Evolutionary conservation across 2,797 vertebrate genomes (phyloP), one percentile per base, ranked within the genome.

Genomic region (Chrosomus eos): DNA sequence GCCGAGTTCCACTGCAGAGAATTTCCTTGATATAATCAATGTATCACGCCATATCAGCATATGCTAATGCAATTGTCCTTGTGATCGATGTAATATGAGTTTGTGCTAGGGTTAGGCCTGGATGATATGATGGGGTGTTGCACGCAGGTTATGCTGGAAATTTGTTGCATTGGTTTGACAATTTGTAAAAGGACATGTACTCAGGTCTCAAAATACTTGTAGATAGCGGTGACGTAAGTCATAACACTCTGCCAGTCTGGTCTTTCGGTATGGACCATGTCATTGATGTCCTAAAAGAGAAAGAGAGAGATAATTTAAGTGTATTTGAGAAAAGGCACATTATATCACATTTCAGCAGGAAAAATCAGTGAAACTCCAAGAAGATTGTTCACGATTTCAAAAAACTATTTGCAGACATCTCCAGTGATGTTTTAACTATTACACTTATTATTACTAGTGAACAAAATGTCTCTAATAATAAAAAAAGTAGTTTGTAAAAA

Each of bases 201-300:
- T 99, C 97, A 99, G 92, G 97, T 99, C 94, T 99, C 98, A 90
- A 99, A 99, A 95, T 99, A 99, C 90, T 99, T 98, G 96, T 99
- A 99, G 93, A 99, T 97, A 10, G 98, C 96, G 0, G 97, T 99
- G 91, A 99, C 97, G 0, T 99, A 99, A n/a, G 96, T 95, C 97
- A 99, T 99, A 91, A 99, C 97, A 14, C 94, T 98, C 84, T 99
- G 98, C 98, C 98, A 99, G 91, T 99, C 98, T 0, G 98, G 98
- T 60, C 98, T 93, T 92, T 99, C 98, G 0, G 96, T 98, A 90
- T 97, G 96, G 87, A 96, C 97, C 98, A 99, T 99, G 87, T 99
- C 98, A 70, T 96, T 97, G 87, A 99, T 96, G 92, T 99, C 98
- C 98, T 99, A 26, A 45, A 53, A 73, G 58, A 77, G 26, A 67